Base-by-base conservation (phyloP, 2,888 invertebrate genomes). In the Homarus gammarus region DNA sequence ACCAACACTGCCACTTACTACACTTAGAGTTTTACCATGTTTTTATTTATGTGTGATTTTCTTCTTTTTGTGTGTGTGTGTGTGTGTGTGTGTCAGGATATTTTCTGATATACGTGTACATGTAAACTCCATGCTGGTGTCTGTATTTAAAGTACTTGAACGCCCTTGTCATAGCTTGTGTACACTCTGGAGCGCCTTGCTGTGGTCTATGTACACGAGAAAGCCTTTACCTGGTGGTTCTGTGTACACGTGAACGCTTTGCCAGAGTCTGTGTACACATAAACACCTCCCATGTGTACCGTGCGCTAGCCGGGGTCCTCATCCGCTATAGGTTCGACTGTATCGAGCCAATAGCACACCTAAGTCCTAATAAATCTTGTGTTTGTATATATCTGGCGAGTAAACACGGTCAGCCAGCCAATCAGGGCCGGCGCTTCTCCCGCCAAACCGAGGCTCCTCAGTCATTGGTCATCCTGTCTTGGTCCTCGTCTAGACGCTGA, bases 361-460 rank as follows among this genome's bases (percentile, higher is more conserved):
- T 78, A 51, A 31, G 78, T 36, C 49, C 27, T 78, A 78, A 51
- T 78, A 78, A 78, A 78, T 78, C 56, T 78, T 56, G 56, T 78
- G 78, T 78, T 78, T 78, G 78, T 78, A 51, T 51, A 78, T 78
- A 51, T 78, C 56, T 78, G 22, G 78, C 15, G 78, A 36, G 78
- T 78, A 51, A 78, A 78, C 56, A 78, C 56, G 78, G 56, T 36
- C 40, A 33, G 51, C 56, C 22, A 78, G 56, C 78, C 78, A 78
- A 78, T 78, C 78, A 78, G 78, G 6, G 33, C 15, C 49, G 78
- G 27, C 33, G 64, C 31, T 27, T 64, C 64, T 64, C 64, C 64
- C 64, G 64, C 56, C 78, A 27, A 12, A 22, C 12, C 27, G 10
- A 38, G 2, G 51, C 51, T 78, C 56, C 33, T 31, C 56, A 33